Evolutionary conservation across 2,888 invertebrate genomes (phyloP).

Genomic region (Buathra laborator): DNA sequence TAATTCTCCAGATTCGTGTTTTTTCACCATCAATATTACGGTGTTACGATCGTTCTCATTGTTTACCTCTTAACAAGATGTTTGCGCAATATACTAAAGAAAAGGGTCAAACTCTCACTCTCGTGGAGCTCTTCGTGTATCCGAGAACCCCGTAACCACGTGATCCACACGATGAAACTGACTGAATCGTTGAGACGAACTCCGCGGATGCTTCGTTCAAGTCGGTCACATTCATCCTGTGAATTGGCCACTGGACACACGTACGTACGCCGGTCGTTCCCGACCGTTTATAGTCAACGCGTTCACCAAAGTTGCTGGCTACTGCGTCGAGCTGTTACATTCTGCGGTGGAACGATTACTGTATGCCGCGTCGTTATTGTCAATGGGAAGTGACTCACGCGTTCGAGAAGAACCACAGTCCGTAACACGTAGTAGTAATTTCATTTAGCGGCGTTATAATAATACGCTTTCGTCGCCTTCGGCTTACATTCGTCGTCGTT

Average conservation of each 20-base stretch:
- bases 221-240: background rate
- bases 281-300: constrained; percentile 41
- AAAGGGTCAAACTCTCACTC: constrained; percentile 49
- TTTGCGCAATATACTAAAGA: constrained; percentile 31
- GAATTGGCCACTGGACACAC: background rate
- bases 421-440: constrained; percentile 52
- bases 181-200: background rate
- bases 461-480: constrained; percentile 63
- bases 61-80: constrained; percentile 37
- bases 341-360: constrained; percentile 25
- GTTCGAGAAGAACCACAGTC: constrained; percentile 14
- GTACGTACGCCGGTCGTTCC: constrained; percentile 3
- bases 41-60: constrained; percentile 25
- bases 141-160: background rate
- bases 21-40: background rate
- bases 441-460: constrained; percentile 67
- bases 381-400: constrained; percentile 67
- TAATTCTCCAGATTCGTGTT: background rate
- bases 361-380: constrained; percentile 58
- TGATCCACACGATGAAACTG: constrained; percentile 9
- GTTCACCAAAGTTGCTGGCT: constrained; percentile 25
- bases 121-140: constrained; percentile 14
- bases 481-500: constrained; percentile 31
- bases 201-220: background rate
- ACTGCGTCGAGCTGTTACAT: constrained; percentile 1